Evolutionary conservation across 2,113 vertebrate genomes (phyloP), one percentile per base, ranked within the genome.

Genomic region (Etia nguti): DNA sequence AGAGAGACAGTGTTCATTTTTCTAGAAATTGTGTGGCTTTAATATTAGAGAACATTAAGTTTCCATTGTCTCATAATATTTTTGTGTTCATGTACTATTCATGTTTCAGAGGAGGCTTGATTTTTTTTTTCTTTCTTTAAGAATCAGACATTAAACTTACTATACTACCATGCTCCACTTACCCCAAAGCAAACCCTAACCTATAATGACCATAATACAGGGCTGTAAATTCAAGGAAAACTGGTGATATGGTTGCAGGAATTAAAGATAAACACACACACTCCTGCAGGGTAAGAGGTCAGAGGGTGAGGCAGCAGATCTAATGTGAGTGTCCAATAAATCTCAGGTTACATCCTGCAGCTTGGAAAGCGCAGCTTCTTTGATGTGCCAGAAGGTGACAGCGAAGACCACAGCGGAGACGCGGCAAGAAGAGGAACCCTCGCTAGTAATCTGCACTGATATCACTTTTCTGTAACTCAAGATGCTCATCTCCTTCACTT

Each of bases 281-380:
- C 26, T 70, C 81, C 56, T 50, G 86, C 48, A 31, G 83, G 82
- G 60, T 24, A n/a, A 89, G 82, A 92, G 88, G 80, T 86, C 88
- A 85, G 70, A 59, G 90, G 85, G 75, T 70, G 70, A 86, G 86
- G 83, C 82, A 65, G 90, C 88, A 86, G 54, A 90, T 92, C 93
- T 94, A 90, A 93, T 88, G 89, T 6, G 77, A 93, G 77, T 48
- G 88, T 83, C 89, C 90, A 88, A 92, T 96, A 95, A 96, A 95
- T 95, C 86, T 96, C 93, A 87, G 79, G 93, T 95, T 95, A 86
- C 94, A 90, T 90, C 82, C 87, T 82, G 80, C 79, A 83, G 80
- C 88, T 13, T 5, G 38, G 48, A 81, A 79, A 54, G 60, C 8
- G 1, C 41, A 4, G 80, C 1, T 65, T 89, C 89, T 95, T 95